Evolutionary conservation across 2,797 vertebrate genomes (phyloP), one percentile per base, ranked within the genome.

Genomic region (Poeciliopsis infans): DNA sequence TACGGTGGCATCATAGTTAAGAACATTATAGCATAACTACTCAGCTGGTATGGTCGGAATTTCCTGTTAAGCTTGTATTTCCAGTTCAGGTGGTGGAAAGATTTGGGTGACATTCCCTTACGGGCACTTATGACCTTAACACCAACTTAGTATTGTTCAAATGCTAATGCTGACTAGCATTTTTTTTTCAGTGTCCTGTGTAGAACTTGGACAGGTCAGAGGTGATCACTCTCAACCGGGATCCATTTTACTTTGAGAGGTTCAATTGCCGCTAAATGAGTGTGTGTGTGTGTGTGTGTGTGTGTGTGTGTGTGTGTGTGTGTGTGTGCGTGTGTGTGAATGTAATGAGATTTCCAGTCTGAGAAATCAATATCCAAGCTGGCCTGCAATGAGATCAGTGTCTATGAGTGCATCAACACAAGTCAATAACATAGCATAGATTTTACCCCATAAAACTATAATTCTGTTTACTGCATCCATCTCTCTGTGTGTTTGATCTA

Each of bases 371-470:
- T 94, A 89, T 80, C 85, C 8, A n/a, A 78, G 85, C 85, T 79
- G 78, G 83, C 82, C 80, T 79, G 89, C 86, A 83, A 90, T 91
- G 79, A 89, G 86, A 92, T 92, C 89, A 86, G 83, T 74, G 87
- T 91, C 89, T 84, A 82, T 83, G 85, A 85, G 89, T 83, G 83
- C 79, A 85, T 92, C 89, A 90, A 87, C 89, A 85, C 83, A 81
- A 76, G 85, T 90, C 92, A 81, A 89, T 93, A 86, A 84, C 79
- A 86, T 25, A 8, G 72, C 73, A 91, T 90, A n/a, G 93, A 92
- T 91, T 90, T 72, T 82, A 70, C 66, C 88, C 90, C 87, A 90
- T 92, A 89, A 92, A 89, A 88, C 80, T 84, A 87, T 91, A 88
- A 92, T 81, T 87, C 72, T 91, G 89, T 91, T 88, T 84, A 87